phyloP scores from a whole-genome alignment of 2,888 invertebrate genomes.

The Scaptomyza tumidula region DNA sequence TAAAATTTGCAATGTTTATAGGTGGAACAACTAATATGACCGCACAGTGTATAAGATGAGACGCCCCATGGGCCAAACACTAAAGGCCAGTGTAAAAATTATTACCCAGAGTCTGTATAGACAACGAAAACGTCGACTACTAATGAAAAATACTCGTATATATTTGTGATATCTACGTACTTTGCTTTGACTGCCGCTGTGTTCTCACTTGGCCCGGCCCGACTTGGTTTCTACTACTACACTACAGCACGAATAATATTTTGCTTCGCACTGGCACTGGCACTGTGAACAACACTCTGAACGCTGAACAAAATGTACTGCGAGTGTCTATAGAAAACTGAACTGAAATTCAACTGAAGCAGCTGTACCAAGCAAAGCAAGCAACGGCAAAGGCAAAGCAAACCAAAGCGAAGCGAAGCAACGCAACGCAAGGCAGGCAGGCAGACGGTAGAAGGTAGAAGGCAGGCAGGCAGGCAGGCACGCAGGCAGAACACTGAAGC shows the following conservation, averaged over 20 bases:
- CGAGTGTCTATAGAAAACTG: slow-evolving; percentile 78
- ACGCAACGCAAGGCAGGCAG: slow-evolving; percentile 14
- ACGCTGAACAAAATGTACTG: slow-evolving; percentile 77
- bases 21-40: slow-evolving; percentile 42
- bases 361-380: slow-evolving; percentile 75
- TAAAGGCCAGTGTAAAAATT: slow-evolving; percentile 63
- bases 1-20: not conserved
- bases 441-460: no score
- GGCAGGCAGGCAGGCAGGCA: slow-evolving; percentile 12
- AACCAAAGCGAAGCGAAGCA: slow-evolving; percentile 54
- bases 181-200: slow-evolving; percentile 63
- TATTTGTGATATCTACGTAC: slow-evolving; percentile 69
- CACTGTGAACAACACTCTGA: slow-evolving; percentile 57
- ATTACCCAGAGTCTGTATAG: slow-evolving; percentile 49
- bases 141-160: slow-evolving; percentile 76
- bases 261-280: slow-evolving; percentile 53
- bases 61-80: slow-evolving; percentile 46
- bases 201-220: slow-evolving; percentile 64
- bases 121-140: slow-evolving; percentile 27
- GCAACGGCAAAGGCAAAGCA: slow-evolving; percentile 66
- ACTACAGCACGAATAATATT: slow-evolving; percentile 26
- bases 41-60: slow-evolving; percentile 55
- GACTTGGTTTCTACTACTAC: slow-evolving; percentile 37
- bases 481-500: slow-evolving; percentile 38
- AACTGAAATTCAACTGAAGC: slow-evolving; percentile 81